A percentile compares a stretch with the other conserved stretches of the same genome.
Conservation (phyloP, 1,140 invertebrate species). For the Ips nitidus region DNA sequence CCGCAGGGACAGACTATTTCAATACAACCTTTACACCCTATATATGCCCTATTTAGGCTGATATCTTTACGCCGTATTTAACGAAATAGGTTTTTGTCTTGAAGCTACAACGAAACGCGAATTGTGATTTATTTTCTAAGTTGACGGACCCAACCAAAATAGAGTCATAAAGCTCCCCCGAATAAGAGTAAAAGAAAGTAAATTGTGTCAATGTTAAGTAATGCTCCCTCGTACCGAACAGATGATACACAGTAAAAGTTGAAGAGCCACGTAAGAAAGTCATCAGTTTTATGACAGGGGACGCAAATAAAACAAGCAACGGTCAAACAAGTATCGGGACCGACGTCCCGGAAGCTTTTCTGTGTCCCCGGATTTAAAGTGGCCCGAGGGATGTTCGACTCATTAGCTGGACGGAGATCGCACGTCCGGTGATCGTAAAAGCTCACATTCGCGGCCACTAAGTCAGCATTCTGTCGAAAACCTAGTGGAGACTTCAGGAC, state of each 20-base stretch:
- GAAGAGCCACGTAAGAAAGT: slow-evolving; percentile 28
- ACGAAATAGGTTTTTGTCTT: slow-evolving; percentile 28
- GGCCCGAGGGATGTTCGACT: slow-evolving; percentile 31
- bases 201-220: slow-evolving; percentile 29
- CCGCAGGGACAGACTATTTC: slow-evolving; percentile 46
- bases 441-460: slow-evolving; percentile 33
- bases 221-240: slow-evolving; percentile 7
- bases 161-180: slow-evolving; percentile 6
- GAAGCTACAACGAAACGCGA: slow-evolving; percentile 1
- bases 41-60: slow-evolving; percentile 22
- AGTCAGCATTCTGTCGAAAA: slow-evolving; percentile 34
- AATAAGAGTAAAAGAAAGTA: slow-evolving; percentile 20
- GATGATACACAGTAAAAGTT: slow-evolving; percentile 22
- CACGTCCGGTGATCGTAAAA: slow-evolving; percentile 35
- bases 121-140: neutral
- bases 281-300: slow-evolving; percentile 29
- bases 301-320: slow-evolving; percentile 28
- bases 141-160: neutral
- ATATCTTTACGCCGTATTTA: slow-evolving; percentile 21
- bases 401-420: slow-evolving; percentile 31
- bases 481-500: slow-evolving; percentile 19
- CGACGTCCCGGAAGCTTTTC: slow-evolving; percentile 32
- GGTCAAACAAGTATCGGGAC: slow-evolving; percentile 17
- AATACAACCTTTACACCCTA: slow-evolving; percentile 40
- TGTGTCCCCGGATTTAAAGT: slow-evolving; percentile 35